A percentile compares a stretch with the other conserved stretches of the same genome.
Evolutionary conservation across 2,797 vertebrate genomes (phyloP).

Genomic region (Ctenosaura bakeri): DNA sequence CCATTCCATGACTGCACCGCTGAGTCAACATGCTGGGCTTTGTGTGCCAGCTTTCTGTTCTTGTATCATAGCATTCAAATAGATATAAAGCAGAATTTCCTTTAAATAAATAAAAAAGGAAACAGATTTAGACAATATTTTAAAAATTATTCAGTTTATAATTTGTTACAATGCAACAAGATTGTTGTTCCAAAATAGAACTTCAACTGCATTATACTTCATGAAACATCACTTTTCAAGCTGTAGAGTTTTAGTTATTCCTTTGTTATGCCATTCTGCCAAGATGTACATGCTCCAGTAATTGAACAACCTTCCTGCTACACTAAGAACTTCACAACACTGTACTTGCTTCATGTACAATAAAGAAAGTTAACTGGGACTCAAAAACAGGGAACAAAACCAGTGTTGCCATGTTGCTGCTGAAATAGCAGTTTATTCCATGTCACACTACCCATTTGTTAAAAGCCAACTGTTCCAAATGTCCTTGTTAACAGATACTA

Average conservation of each 20-base stretch:
- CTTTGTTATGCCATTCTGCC: neutral
- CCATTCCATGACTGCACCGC: conserved; percentile 95
- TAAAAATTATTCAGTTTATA: neutral
- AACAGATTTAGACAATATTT: conserved; percentile 53
- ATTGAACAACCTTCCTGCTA: neutral
- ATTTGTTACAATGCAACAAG: neutral
- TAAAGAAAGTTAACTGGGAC: neutral
- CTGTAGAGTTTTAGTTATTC: neutral
- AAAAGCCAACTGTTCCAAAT: neutral
- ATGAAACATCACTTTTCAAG: neutral
- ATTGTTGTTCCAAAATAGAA: neutral
- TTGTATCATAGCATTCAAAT: conserved; percentile 97
- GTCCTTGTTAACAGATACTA: neutral
- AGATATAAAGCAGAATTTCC: conserved; percentile 95
- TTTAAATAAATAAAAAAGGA: conserved; percentile 73
- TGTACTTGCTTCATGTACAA: neutral
- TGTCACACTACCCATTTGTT: neutral
- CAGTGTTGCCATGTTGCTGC: neutral
- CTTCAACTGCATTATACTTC: neutral
- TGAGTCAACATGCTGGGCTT: conserved; percentile 96
- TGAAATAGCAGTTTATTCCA: neutral
- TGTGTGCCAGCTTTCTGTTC: conserved; percentile 96
- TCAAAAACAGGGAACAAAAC: neutral
- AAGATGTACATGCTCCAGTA: neutral
- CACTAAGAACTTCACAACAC: neutral